Evolutionary conservation across 2,113 vertebrate genomes (phyloP).

Genomic region (Epinephelus moara): DNA sequence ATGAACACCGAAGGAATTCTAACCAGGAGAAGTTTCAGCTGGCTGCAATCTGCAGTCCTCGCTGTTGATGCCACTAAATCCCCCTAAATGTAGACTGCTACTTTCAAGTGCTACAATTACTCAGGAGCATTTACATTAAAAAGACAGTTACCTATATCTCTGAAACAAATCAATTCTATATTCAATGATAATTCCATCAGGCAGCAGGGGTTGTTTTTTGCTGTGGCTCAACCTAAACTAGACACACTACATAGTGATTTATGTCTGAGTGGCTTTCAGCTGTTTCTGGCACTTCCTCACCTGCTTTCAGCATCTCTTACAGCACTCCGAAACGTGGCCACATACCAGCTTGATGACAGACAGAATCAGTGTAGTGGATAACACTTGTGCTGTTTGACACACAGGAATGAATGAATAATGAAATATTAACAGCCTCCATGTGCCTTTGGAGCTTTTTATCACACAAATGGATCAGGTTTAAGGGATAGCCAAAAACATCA

Average conservation of each 20-base stretch:
- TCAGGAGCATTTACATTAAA: background rate
- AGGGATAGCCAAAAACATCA: slow-evolving; percentile 41
- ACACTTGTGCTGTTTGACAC: slow-evolving; percentile 40
- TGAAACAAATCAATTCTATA: background rate
- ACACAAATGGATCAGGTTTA: slow-evolving; percentile 63
- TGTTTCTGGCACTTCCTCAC: slow-evolving; percentile 60
- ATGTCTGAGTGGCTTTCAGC: slow-evolving; percentile 48
- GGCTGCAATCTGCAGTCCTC: too few relatives aligned
- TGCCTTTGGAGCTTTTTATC: slow-evolving; percentile 58
- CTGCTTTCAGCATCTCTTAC: slow-evolving; percentile 56
- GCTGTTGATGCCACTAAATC: too few relatives aligned
- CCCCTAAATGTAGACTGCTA: background rate
- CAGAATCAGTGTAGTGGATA: slow-evolving; percentile 29
- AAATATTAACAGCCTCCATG: slow-evolving; percentile 72
- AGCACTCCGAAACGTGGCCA: slow-evolving; percentile 7
- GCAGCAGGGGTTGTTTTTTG: background rate
- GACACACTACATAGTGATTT: slow-evolving; percentile 30
- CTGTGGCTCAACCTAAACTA: background rate
- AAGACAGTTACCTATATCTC: background rate
- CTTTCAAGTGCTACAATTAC: slow-evolving; percentile 9
- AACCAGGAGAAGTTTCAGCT: too few relatives aligned
- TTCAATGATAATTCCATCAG: background rate
- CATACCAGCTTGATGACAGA: slow-evolving; percentile 62
- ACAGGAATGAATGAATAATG: slow-evolving; percentile 62
- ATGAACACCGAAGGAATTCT: too few relatives aligned